Evolutionary conservation across 2,797 vertebrate genomes (phyloP).

Genomic region (Esox masquinongy): DNA sequence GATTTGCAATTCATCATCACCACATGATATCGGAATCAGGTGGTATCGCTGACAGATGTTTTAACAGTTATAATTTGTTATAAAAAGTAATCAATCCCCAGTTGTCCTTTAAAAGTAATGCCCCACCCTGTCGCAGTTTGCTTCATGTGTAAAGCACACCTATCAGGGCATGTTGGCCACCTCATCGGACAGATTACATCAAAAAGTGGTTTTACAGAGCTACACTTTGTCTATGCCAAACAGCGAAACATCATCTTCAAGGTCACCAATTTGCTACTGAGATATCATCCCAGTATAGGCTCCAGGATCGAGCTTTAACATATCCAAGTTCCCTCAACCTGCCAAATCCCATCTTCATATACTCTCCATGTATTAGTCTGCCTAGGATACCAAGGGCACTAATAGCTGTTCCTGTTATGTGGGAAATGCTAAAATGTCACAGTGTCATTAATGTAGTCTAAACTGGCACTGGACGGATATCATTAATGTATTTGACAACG

Average conservation of each 20-base stretch:
- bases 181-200: background rate
- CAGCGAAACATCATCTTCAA: background rate
- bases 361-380: background rate
- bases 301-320: constrained; percentile 4
- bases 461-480: background rate
- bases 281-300: background rate
- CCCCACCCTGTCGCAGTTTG: background rate
- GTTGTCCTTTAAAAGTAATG: background rate
- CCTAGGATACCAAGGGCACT: constrained; percentile 7
- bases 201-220: background rate
- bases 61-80: background rate
- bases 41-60: background rate
- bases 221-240: background rate
- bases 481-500: constrained; percentile 5
- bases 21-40: background rate
- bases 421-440: constrained; percentile 18
- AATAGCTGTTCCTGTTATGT: constrained; percentile 5
- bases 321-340: background rate
- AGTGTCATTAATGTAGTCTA: background rate
- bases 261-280: background rate
- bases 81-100: too few relatives aligned
- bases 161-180: background rate
- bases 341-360: constrained; percentile 2
- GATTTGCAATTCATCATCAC: background rate
- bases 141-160: background rate